Evolutionary conservation across 2,797 vertebrate species (phyloP).

Genomic region (Margarornis squamiger): DNA sequence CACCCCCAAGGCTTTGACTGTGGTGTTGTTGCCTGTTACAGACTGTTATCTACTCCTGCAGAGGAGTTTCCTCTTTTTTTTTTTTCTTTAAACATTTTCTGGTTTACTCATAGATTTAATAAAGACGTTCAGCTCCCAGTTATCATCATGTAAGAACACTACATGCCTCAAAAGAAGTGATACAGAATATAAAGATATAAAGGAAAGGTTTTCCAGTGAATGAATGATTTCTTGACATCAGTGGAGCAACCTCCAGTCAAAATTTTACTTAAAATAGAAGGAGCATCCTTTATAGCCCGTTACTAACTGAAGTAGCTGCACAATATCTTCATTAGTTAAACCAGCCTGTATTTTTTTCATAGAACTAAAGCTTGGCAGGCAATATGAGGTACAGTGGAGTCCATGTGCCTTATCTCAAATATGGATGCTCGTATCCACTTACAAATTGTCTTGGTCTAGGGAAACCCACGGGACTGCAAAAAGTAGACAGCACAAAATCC

Average conservation of each 20-base stretch:
- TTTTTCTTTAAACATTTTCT: not conserved
- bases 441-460: not conserved
- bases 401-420: not conserved
- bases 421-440: no score
- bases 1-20: not conserved
- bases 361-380: not conserved
- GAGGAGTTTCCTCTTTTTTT: not conserved
- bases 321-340: not conserved
- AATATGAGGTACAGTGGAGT: not conserved
- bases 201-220: not conserved
- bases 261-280: not conserved
- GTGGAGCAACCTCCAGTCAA: not conserved
- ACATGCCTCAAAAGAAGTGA: not conserved
- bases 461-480: not conserved
- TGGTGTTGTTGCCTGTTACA: not conserved
- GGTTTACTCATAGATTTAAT: not conserved
- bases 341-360: not conserved
- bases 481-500: not conserved
- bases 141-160: not conserved
- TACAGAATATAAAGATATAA: not conserved
- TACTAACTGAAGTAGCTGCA: not conserved
- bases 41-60: not conserved
- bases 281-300: not conserved
- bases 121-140: not conserved
- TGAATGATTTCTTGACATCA: not conserved